A percentile compares a stretch with the other conserved stretches of the same genome.
Conservation (phyloP, 2,797 vertebrate genomes). For the Sebastes matsubarae region DNA sequence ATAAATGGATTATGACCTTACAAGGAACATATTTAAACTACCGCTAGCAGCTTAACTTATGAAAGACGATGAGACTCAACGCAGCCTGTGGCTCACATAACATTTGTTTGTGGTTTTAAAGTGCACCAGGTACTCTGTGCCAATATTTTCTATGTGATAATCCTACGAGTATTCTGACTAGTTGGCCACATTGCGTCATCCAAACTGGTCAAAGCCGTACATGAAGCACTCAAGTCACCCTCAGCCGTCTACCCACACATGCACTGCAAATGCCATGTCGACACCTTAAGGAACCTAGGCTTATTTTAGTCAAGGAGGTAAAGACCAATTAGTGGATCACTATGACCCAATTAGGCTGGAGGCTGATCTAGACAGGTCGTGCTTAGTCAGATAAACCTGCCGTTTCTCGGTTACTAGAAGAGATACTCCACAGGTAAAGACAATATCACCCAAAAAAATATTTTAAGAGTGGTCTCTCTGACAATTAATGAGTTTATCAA, state of each 20-base stretch:
- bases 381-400: slow-evolving; percentile 1
- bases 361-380: slow-evolving; percentile 8
- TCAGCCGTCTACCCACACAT: background rate
- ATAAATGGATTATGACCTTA: slow-evolving; percentile 51
- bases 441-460: background rate
- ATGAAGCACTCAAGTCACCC: background rate
- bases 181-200: slow-evolving; percentile 15
- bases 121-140: slow-evolving; percentile 13
- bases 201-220: slow-evolving; percentile 5
- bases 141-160: slow-evolving; percentile 27
- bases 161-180: background rate
- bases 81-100: slow-evolving; percentile 9
- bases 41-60: slow-evolving; percentile 9
- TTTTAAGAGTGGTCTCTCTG: background rate
- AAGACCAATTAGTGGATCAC: slow-evolving; percentile 78
- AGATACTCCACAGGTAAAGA: background rate
- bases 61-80: slow-evolving; percentile 11
- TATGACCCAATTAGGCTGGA: slow-evolving; percentile 64
- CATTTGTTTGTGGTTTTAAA: slow-evolving; percentile 32
- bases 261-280: slow-evolving; percentile 29
- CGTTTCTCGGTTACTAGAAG: background rate
- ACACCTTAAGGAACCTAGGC: slow-evolving; percentile 40
- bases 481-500: background rate
- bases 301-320: slow-evolving; percentile 65
- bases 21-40: slow-evolving; percentile 47